Evolutionary conservation across 2,888 invertebrate genomes (phyloP).

Genomic region (Drosophila histrio): DNA sequence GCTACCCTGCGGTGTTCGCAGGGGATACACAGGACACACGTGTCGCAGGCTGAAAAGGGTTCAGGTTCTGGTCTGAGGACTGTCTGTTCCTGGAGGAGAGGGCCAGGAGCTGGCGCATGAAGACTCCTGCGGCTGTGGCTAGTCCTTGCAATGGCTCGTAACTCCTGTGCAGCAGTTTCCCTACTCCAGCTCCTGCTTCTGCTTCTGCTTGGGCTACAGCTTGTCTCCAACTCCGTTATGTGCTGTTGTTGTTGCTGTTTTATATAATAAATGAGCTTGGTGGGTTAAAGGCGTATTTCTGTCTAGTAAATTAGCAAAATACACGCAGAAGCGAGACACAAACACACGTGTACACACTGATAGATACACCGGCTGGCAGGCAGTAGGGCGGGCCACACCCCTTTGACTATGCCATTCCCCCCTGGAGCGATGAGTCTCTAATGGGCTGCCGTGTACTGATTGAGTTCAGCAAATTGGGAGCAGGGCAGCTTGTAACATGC

Average conservation of each 20-base stretch:
- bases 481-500: slow-evolving; percentile 54
- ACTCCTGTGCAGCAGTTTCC: slow-evolving; percentile 22
- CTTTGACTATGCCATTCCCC: slow-evolving; percentile 30
- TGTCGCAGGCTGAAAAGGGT: slow-evolving; percentile 44
- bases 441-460: slow-evolving; percentile 79
- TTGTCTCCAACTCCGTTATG: slow-evolving; percentile 37
- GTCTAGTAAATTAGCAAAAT: slow-evolving; percentile 83
- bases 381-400: slow-evolving; percentile 33
- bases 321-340: slow-evolving; percentile 68
- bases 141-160: slow-evolving; percentile 19
- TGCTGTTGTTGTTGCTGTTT: slow-evolving; percentile 60
- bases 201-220: not conserved
- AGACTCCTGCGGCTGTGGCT: slow-evolving; percentile 12
- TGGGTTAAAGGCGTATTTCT: slow-evolving; percentile 83
- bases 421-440: slow-evolving; percentile 62
- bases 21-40: slow-evolving; percentile 36
- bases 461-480: slow-evolving; percentile 78
- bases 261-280: slow-evolving; percentile 83
- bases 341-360: slow-evolving; percentile 16
- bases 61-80: slow-evolving; percentile 31
- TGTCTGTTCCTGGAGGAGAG: slow-evolving; percentile 9
- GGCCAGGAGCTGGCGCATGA: not conserved
- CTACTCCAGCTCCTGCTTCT: not conserved
- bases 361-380: slow-evolving; percentile 2
- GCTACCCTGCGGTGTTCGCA: slow-evolving; percentile 48